These are phyloP conservation scores for Gouania willdenowi DNA, from an alignment of 2,797 vertebrate species.

Conservation along the genomic window DNA sequence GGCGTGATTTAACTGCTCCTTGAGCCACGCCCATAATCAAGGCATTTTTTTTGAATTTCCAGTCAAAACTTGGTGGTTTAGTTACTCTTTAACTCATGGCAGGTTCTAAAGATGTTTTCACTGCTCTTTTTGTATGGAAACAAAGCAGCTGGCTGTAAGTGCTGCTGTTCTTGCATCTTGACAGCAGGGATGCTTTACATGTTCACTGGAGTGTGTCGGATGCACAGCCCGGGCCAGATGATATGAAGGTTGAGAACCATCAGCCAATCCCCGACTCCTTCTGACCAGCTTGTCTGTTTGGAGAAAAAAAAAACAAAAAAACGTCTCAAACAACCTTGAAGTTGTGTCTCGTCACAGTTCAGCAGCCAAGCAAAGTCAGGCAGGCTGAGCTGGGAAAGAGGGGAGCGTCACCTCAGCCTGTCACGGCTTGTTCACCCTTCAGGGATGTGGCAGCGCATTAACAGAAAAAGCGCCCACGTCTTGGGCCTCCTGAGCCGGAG, in stretches of 20 bases:
- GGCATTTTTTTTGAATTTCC: too few species aligned
- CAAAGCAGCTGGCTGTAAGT: slow-evolving; percentile 52
- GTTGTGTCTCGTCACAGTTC: slow-evolving; percentile 63
- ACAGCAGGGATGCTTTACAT: slow-evolving; percentile 59
- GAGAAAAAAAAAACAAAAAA: slow-evolving; percentile 1
- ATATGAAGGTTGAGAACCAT: slow-evolving; percentile 54
- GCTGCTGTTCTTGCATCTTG: slow-evolving; percentile 26
- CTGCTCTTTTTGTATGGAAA: slow-evolving; percentile 30
- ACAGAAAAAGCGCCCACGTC: slow-evolving; percentile 25
- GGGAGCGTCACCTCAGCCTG: slow-evolving; percentile 55
- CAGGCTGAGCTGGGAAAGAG: slow-evolving; percentile 48
- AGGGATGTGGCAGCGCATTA: slow-evolving; percentile 55
- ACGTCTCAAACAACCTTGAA: slow-evolving; percentile 64
- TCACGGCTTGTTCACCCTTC: slow-evolving; percentile 48
- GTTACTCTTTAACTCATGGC: too few species aligned
- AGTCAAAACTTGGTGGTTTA: too few species aligned
- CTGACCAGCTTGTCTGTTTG: slow-evolving; percentile 16
- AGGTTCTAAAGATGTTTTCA: slow-evolving; percentile 37
- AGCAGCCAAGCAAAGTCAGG: slow-evolving; percentile 60
- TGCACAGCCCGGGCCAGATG: slow-evolving; percentile 39
- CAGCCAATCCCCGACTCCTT: slow-evolving; percentile 15
- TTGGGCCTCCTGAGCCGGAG: slow-evolving; percentile 14
- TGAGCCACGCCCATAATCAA: too few species aligned
- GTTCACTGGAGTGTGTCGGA: slow-evolving; percentile 45
- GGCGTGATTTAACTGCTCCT: too few species aligned